Base-by-base conservation (phyloP, 2,797 vertebrate genomes). In the Enteromius radiatus region DNA sequence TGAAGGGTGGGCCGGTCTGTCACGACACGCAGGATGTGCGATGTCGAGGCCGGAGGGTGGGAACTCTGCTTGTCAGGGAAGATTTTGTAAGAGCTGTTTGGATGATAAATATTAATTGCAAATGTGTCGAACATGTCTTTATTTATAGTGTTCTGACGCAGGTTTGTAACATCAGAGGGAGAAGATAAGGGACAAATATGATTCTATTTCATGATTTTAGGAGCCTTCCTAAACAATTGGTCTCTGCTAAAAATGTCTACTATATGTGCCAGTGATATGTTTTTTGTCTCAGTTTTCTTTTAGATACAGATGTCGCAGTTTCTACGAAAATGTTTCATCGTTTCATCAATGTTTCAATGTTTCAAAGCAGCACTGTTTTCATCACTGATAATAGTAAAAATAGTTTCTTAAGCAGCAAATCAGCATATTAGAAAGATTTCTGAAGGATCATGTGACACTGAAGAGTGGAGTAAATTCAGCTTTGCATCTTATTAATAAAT, bases 1-100 rank as follows among this genome's bases (percentile, higher is more conserved):
- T 56, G 78, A 82, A 67, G 82, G 85, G 49, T 31, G 85, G 83
- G 68, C 33, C 33, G 38, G 11, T 28, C 28, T 84, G 85, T 88
- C 81, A 85, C 5, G 9, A 61, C n/a, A 4, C 1, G 3, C 43
- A 41, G 54, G 52, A 73, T 21, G 19, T 23, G 21, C 21, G 26
- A 84, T 17, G 45, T 68, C 3, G 19, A 56, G 73, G 84, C 80
- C 74, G 28, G 45, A 36, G 68, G 82, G 77, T 15, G 73, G 83
- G 61, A 64, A 73, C 21, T 47, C 26, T 45, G 5, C 26, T n/a
- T 26, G 65, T 70, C 33, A 19, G 64, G 45, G 45, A 47, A 23
- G 43, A 76, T 75, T 70, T 59, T 78, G 68, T 80, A 4, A 79
- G 71, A 28, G 9, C 15, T 64, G 33, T 71, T 67, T 26, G 26